phyloP scores from a whole-genome alignment of 2,797 vertebrate genomes.

The Pangasius sanitwongsei region DNA sequence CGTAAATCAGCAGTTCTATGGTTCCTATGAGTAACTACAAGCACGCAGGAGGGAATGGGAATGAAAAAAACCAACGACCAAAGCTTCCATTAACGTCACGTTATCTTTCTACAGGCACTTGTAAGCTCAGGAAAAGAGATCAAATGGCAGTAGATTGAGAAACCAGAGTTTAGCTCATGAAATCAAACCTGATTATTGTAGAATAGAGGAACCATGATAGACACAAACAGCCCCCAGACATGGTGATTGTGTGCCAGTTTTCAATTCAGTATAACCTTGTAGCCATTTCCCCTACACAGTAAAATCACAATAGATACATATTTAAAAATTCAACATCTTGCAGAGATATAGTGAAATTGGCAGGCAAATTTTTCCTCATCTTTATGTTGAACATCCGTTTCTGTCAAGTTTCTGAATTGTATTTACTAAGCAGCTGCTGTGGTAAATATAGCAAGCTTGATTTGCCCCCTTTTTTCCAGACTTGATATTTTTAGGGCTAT shows the following conservation, averaged over 20 bases:
- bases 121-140: slow-evolving; percentile 12
- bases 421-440: background rate
- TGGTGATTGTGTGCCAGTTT: background rate
- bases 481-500: background rate
- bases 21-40: slow-evolving; percentile 68
- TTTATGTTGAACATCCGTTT: background rate
- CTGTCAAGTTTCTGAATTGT: background rate
- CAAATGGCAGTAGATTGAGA: slow-evolving; percentile 39
- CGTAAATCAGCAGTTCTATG: slow-evolving; percentile 71
- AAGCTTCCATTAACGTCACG: slow-evolving; percentile 30
- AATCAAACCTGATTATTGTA: slow-evolving; percentile 35
- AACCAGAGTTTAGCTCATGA: slow-evolving; percentile 30
- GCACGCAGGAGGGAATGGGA: slow-evolving; percentile 32
- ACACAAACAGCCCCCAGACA: slow-evolving; percentile 11
- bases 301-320: background rate
- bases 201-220: background rate
- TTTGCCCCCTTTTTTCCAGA: background rate
- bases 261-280: slow-evolving; percentile 16
- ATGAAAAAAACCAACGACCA: slow-evolving; percentile 38
- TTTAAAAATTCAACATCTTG: background rate
- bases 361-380: background rate
- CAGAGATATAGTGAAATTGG: background rate
- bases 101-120: slow-evolving; percentile 24
- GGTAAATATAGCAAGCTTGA: background rate
- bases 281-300: background rate